Evolutionary conservation across 2,888 invertebrate species (phyloP).

Genomic region (Cremastinae sp.): DNA sequence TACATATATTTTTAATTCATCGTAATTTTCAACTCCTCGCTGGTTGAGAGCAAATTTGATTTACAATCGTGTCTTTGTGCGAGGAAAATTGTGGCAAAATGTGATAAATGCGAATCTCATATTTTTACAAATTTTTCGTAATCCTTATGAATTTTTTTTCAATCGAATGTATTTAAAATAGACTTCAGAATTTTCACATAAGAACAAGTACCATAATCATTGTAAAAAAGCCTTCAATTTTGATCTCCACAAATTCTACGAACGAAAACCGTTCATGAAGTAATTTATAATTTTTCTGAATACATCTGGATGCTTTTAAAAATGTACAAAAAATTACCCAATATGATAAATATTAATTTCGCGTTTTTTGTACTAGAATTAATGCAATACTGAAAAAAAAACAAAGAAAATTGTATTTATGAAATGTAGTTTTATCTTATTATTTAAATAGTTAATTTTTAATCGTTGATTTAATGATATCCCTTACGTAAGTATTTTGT

Average conservation of each 20-base stretch:
- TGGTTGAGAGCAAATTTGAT: neutral
- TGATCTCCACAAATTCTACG: too few relatives aligned
- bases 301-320: slow-evolving; percentile 1
- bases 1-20: slow-evolving; percentile 17
- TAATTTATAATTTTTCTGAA: too few relatives aligned
- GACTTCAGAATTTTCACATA: too few relatives aligned
- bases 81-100: neutral
- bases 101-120: slow-evolving; percentile 10
- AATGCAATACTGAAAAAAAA: neutral
- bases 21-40: neutral
- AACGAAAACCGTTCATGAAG: too few relatives aligned
- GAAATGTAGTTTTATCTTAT: slow-evolving; percentile 23
- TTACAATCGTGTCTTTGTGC: neutral
- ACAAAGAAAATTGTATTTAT: slow-evolving; percentile 7
- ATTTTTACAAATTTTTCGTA: neutral
- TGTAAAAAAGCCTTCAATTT: too few relatives aligned
- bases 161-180: too few relatives aligned
- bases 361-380: neutral
- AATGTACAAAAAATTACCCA: neutral
- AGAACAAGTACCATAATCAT: too few relatives aligned
- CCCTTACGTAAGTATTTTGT: slow-evolving; percentile 21
- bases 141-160: too few relatives aligned
- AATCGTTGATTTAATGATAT: slow-evolving; percentile 5
- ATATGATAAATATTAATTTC: neutral
- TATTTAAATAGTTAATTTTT: slow-evolving; percentile 15